Percentiles rank a stretch among this genome's conserved stretches.
phyloP scores from a whole-genome alignment of 2,797 vertebrate genomes.

The Adrianichthys oophorus region DNA sequence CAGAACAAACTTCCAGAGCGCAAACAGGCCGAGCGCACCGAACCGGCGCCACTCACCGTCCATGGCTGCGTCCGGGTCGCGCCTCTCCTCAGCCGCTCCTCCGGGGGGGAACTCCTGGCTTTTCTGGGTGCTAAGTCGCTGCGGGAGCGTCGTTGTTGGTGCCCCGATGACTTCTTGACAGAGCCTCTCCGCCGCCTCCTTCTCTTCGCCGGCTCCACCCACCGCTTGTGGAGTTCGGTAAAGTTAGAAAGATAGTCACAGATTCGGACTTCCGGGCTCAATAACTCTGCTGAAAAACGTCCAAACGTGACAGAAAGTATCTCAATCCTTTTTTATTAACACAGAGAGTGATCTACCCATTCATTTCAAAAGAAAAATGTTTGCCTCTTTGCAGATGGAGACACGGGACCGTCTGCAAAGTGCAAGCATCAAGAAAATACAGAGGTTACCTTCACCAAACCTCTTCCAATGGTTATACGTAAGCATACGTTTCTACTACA shows the following conservation, averaged over 20 bases:
- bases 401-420: no score
- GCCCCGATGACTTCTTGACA: conserved; percentile 55
- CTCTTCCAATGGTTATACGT: no score
- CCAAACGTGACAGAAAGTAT: no score
- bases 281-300: no score
- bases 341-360: no score
- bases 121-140: background rate
- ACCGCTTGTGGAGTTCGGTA: background rate
- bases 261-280: conserved; percentile 32
- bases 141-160: conserved; percentile 6
- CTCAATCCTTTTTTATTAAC: no score
- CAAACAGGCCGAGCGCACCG: background rate
- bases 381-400: no score
- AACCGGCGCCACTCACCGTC: conserved; percentile 49
- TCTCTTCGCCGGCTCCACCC: conserved; percentile 41
- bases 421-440: no score
- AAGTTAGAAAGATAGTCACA: background rate
- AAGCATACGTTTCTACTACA: no score
- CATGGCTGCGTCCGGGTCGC: conserved; percentile 56
- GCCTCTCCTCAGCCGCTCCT: background rate
- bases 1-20: conserved; percentile 59
- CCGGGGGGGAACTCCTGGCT: background rate
- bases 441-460: no score
- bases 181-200: conserved; percentile 26
- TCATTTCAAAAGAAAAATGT: no score